A percentile compares a stretch with the other conserved stretches of the same genome.
These are phyloP conservation scores for Luscinia luscinia DNA, from an alignment of 2,797 vertebrate species.

Conservation along the genomic window DNA sequence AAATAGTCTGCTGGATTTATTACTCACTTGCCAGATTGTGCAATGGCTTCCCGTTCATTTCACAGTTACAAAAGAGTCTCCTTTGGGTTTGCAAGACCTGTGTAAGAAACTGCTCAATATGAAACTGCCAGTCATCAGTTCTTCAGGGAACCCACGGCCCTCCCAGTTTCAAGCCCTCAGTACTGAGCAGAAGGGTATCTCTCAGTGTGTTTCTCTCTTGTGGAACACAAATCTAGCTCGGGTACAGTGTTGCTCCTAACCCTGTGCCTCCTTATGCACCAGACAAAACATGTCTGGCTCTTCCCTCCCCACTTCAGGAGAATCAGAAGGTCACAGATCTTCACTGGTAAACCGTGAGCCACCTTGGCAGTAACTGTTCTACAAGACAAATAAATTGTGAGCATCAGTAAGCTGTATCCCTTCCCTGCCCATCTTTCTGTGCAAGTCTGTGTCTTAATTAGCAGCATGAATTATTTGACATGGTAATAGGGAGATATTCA, in stretches of 20 bases:
- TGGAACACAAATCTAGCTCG: background rate
- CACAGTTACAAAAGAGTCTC: background rate
- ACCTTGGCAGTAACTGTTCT: background rate
- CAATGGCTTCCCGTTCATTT: background rate
- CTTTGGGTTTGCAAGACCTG: background rate
- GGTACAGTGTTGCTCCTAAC: background rate
- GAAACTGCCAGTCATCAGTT: background rate
- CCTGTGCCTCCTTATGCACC: background rate
- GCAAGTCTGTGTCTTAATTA: conserved; percentile 1
- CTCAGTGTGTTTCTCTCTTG: background rate
- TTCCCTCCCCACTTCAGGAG: background rate
- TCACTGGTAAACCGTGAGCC: background rate
- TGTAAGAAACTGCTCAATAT: background rate
- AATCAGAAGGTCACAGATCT: background rate
- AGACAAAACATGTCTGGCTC: background rate
- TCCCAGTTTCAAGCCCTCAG: background rate
- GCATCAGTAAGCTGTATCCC: background rate
- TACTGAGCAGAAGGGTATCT: background rate
- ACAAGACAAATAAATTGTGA: background rate
- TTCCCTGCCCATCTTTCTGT: background rate
- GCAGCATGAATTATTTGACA: conserved; percentile 23
- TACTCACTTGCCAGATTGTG: background rate
- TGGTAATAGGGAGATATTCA: background rate
- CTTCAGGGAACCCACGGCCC: background rate
- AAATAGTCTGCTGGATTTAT: background rate